Conservation (phyloP, 2,113 vertebrate genomes). For the Mormyrus iriodes region DNA sequence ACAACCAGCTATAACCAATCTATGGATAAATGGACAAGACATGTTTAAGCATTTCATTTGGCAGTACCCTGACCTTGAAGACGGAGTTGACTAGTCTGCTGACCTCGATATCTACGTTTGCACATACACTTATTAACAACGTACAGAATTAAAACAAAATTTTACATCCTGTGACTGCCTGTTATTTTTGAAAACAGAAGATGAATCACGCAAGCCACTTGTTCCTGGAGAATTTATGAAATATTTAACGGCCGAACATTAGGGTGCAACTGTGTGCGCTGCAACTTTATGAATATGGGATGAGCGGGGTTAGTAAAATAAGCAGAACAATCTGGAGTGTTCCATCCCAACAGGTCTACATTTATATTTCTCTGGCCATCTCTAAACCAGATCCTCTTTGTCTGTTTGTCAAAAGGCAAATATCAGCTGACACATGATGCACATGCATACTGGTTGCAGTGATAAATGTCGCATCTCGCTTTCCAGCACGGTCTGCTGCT, state of each 20-base stretch:
- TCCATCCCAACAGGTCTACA: neutral
- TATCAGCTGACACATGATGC: neutral
- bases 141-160: neutral
- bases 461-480: neutral
- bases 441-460: neutral
- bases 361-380: constrained; percentile 25
- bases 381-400: neutral
- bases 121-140: neutral
- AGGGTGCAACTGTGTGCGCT: neutral
- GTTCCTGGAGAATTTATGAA: neutral
- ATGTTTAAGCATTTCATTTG: neutral
- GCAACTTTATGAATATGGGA: neutral
- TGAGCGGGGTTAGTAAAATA: neutral
- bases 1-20: neutral
- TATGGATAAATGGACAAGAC: neutral
- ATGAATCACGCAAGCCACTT: neutral
- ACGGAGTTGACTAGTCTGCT: neutral
- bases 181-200: neutral
- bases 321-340: neutral
- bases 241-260: constrained; percentile 8
- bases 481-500: neutral
- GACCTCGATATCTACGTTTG: neutral
- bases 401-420: neutral
- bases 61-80: neutral
- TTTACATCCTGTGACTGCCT: neutral